Evolutionary conservation across 2,113 vertebrate species (phyloP), one percentile per base, ranked within the genome.

Genomic region (Acanthisitta chloris): DNA sequence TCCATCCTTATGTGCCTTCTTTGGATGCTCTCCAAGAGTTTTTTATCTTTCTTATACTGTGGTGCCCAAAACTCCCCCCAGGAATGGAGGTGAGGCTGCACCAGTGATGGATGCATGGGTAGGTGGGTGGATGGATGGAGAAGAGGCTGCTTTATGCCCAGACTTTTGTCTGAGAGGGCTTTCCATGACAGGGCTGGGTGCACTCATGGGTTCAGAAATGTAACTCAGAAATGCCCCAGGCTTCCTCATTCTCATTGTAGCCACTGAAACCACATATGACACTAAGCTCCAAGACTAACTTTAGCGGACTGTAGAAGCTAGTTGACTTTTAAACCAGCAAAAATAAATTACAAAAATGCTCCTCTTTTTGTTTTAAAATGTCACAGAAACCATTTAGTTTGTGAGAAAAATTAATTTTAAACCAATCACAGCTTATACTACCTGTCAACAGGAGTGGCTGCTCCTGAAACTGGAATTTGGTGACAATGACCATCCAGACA

Each of bases 41-140:
- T 38, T 4, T 36, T 14, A 61, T 28, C 38, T 64, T 52, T 67
- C 45, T 58, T 1, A 23, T 21, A 33, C 26, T n/a, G 72, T 8
- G 45, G 38, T 61, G 62, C 21, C 52, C 45, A 58, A 21, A 59
- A 46, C 45, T 51, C 33, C 21, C 9, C 71, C 36, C 5, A 9
- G 0, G 0, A 17, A 36, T 51, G 0, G 6, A 77, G 52, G 33
- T 10, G 54, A 43, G 36, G 36, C 62, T 0, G 0, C 33, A 43
- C 6, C 62, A 69, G 33, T 8, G 52, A 26, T 10, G 13, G 21
- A 16, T 5, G 23, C 55, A 11, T 4, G 33, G 40, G 18, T 7
- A 25, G 52, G 38, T 6, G 49, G 45, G 76, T 4, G 29, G 49
- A n/a, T 7, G 23, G 31, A 31, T 17, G 11, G n/a, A 46, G 8